Conservation (phyloP, 2,113 vertebrate genomes). For the Trinectes maculatus region DNA sequence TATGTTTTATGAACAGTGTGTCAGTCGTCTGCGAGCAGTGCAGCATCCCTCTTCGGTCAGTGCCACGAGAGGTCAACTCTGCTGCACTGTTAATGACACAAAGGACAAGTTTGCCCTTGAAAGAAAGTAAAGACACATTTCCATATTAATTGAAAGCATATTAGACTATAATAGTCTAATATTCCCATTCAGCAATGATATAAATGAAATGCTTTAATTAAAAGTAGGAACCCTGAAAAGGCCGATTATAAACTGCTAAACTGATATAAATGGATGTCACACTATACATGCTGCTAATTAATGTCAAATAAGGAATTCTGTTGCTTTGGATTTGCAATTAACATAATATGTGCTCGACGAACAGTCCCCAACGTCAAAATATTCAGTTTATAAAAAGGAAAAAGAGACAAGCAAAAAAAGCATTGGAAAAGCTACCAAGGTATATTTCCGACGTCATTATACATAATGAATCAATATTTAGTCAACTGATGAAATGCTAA, state of each 20-base stretch:
- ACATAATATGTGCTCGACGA: too few relatives aligned
- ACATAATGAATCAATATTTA: too few relatives aligned
- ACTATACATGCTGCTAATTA: constrained; percentile 52
- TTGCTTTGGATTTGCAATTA: too few relatives aligned
- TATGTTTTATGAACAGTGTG: constrained; percentile 32
- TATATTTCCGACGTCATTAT: too few relatives aligned
- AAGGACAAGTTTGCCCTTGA: constrained; percentile 35
- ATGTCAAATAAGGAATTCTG: constrained; percentile 49
- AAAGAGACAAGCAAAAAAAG: too few relatives aligned
- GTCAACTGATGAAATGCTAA: too few relatives aligned
- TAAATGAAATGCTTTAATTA: constrained; percentile 1
- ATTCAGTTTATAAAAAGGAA: too few relatives aligned
- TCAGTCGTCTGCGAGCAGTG: constrained; percentile 32
- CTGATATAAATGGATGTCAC: constrained; percentile 69
- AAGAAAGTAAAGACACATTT: not conserved
- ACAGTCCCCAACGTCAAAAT: too few relatives aligned
- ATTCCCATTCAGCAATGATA: not conserved
- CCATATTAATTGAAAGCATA: not conserved
- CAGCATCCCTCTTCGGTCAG: constrained; percentile 21
- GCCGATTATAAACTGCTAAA: constrained; percentile 58
- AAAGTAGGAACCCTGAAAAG: constrained; percentile 24
- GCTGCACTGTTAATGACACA: constrained; percentile 22
- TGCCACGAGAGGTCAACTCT: constrained; percentile 14
- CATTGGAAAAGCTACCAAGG: too few relatives aligned
- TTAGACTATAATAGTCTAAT: too few relatives aligned